Percentiles rank a stretch among this genome's conserved stretches.
These are phyloP conservation scores for Harlomillsia oculata DNA, from an alignment of 1,140 invertebrate genomes.

Conservation along the genomic window DNA sequence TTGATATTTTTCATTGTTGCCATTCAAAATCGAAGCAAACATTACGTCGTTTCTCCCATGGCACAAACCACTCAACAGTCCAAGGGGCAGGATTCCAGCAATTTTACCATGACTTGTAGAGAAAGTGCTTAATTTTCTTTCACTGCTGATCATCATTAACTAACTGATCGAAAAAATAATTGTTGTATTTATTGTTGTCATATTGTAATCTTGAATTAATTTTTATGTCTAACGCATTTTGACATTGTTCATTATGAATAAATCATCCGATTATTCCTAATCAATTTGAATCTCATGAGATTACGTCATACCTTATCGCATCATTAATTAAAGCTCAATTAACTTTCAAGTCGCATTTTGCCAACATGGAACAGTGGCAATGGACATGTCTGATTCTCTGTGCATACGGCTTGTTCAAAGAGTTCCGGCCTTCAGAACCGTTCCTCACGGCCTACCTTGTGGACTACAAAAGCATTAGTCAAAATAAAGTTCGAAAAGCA, in stretches of 20 bases:
- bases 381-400: slow-evolving; percentile 57
- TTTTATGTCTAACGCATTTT: too few species aligned
- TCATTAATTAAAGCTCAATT: too few species aligned
- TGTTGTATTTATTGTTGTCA: too few species aligned
- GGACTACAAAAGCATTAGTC: slow-evolving; percentile 61
- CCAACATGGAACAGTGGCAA: slow-evolving; percentile 45
- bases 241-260: too few species aligned
- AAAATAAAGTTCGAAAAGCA: slow-evolving; percentile 44
- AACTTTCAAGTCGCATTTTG: too few species aligned
- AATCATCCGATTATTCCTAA: too few species aligned
- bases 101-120: background rate
- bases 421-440: slow-evolving; percentile 70
- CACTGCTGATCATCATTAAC: too few species aligned
- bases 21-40: slow-evolving; percentile 14
- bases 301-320: too few species aligned
- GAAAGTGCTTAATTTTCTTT: too few species aligned
- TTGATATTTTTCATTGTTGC: slow-evolving; percentile 41
- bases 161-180: too few species aligned
- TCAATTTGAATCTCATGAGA: too few species aligned
- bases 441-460: slow-evolving; percentile 67
- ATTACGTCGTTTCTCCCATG: slow-evolving; percentile 1
- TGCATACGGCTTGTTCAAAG: slow-evolving; percentile 68
- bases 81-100: background rate
- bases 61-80: background rate
- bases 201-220: too few species aligned